Evolutionary conservation across 2,797 vertebrate species (phyloP).

Genomic region (Falco peregrinus): DNA sequence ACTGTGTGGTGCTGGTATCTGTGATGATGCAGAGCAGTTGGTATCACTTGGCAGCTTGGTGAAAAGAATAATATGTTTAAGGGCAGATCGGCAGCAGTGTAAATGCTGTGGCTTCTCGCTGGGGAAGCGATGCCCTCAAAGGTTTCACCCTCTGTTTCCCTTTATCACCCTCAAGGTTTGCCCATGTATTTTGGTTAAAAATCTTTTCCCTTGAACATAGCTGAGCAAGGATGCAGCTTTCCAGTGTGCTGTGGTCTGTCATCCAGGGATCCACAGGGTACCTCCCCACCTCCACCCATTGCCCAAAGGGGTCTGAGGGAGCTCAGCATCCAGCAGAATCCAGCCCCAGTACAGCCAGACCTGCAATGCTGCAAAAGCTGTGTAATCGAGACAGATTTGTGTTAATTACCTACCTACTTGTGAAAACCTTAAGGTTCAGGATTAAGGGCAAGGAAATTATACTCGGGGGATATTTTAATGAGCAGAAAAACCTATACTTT

Average conservation of each 20-base stretch:
- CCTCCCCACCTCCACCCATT: neutral
- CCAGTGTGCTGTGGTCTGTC: fast-evolving
- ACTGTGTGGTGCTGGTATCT: fast-evolving
- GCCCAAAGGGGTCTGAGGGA: neutral
- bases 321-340: neutral
- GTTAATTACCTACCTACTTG: slow-evolving; percentile 33
- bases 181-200: neutral
- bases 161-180: neutral
- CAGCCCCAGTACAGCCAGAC: neutral
- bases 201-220: neutral
- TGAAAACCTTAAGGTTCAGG: neutral
- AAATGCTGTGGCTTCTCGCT: neutral
- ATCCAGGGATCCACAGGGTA: neutral
- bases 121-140: neutral
- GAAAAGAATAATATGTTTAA: neutral
- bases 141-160: neutral
- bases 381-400: neutral
- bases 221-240: neutral
- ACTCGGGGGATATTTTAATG: slow-evolving; percentile 7
- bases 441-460: slow-evolving; percentile 11
- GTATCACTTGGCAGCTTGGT: neutral
- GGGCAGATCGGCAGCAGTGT: neutral
- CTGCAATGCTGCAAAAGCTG: neutral
- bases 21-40: fast-evolving
- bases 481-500: slow-evolving; percentile 27